phyloP scores from a whole-genome alignment of 2,113 vertebrate species.

The Puffinus mauretanicus region DNA sequence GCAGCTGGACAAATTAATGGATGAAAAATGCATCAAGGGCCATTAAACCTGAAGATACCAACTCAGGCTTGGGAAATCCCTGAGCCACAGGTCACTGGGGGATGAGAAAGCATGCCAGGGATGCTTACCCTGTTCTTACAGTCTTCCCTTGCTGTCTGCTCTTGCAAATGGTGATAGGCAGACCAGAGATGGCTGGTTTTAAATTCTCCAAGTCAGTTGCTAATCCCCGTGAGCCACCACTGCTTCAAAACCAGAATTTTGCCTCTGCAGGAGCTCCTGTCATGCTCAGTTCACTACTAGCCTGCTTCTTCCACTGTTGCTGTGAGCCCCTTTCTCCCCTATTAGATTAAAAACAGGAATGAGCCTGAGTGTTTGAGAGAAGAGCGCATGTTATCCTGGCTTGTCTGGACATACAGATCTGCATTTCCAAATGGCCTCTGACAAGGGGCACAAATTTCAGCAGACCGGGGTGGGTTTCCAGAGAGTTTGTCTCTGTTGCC shows the following conservation, averaged over 20 bases:
- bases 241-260: neutral
- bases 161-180: neutral
- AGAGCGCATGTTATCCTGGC: accelerated
- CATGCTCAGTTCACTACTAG: neutral
- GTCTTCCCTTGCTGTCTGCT: neutral
- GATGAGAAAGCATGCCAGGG: neutral
- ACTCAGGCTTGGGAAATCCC: neutral
- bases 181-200: neutral
- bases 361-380: neutral
- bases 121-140: neutral
- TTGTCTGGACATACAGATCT: neutral
- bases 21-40: neutral
- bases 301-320: neutral
- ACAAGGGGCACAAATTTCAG: too few relatives aligned
- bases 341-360: neutral
- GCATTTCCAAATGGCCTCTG: neutral
- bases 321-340: too few relatives aligned
- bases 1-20: neutral
- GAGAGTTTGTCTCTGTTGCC: neutral
- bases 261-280: neutral
- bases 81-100: neutral
- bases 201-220: neutral
- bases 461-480: neutral
- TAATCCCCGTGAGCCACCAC: neutral
- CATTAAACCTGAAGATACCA: conserved; percentile 1